Evolutionary conservation across 2,113 vertebrate species (phyloP).

Genomic region (Vombatus ursinus): DNA sequence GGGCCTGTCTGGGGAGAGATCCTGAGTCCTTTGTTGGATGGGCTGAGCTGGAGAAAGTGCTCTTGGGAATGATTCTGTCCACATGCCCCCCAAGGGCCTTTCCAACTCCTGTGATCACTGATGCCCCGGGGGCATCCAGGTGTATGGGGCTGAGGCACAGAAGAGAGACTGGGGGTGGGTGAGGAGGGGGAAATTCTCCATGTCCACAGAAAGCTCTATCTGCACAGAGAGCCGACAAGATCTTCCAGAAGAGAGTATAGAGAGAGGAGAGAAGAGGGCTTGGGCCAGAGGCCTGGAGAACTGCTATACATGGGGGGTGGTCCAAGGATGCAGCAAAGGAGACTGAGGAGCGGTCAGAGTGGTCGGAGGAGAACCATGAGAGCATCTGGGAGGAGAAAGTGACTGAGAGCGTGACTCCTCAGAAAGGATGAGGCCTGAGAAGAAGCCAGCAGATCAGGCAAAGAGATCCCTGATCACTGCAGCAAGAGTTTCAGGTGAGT

Average conservation of each 20-base stretch:
- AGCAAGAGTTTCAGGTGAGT: background rate
- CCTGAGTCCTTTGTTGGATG: too few species aligned
- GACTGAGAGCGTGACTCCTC: too few species aligned
- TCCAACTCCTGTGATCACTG: too few species aligned
- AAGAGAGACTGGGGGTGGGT: conserved; percentile 50
- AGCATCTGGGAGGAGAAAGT: background rate
- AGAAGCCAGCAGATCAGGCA: background rate
- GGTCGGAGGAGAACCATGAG: background rate
- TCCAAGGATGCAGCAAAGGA: background rate
- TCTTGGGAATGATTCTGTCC: background rate
- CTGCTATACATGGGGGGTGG: background rate
- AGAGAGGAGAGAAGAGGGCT: conserved; percentile 66
- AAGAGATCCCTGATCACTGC: background rate
- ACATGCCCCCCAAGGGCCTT: background rate
- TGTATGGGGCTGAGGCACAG: background rate
- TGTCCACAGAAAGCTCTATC: too few species aligned
- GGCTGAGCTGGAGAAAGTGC: background rate
- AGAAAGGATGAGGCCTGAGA: too few species aligned
- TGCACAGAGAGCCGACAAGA: background rate
- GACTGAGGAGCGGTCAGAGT: background rate
- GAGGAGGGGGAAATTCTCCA: conserved; percentile 69
- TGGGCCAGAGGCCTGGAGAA: conserved; percentile 53
- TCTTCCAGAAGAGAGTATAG: conserved; percentile 22
- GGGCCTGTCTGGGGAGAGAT: too few species aligned
- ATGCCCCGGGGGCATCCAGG: background rate